phyloP scores from a whole-genome alignment of 2,797 vertebrate species.

The Emys orbicularis region DNA sequence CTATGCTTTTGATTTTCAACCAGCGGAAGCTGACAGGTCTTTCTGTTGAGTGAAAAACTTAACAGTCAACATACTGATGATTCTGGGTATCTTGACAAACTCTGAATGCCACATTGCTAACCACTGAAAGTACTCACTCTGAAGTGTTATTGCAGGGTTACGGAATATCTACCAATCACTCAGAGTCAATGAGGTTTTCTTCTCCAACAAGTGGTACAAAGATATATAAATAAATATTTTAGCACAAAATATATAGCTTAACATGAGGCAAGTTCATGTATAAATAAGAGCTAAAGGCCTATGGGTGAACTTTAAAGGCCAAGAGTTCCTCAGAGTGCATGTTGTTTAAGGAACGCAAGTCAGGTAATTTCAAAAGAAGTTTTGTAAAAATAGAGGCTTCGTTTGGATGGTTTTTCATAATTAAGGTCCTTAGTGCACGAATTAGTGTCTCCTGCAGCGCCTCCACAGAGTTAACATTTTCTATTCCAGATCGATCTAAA shows the following conservation, averaged over 20 bases:
- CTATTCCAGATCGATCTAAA: slow-evolving; percentile 95
- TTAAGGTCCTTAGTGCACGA: slow-evolving; percentile 93
- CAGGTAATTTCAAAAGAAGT: slow-evolving; percentile 95
- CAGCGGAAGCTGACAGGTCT: slow-evolving; percentile 73
- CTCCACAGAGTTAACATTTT: slow-evolving; percentile 93
- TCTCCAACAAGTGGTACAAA: slow-evolving; percentile 67
- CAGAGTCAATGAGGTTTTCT: slow-evolving; percentile 62
- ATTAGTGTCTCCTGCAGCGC: slow-evolving; percentile 97
- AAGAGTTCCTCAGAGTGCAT: slow-evolving; percentile 99
- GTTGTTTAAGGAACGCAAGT: slow-evolving; percentile 98
- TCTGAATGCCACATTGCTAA: neutral
- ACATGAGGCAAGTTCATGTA: slow-evolving; percentile 69
- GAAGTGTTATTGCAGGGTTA: slow-evolving; percentile 71
- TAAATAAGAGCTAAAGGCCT: slow-evolving; percentile 74
- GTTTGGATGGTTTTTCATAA: slow-evolving; percentile 94
- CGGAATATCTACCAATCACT: slow-evolving; percentile 58
- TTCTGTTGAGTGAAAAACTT: slow-evolving; percentile 68
- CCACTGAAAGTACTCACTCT: slow-evolving; percentile 67
- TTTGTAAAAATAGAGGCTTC: slow-evolving; percentile 97
- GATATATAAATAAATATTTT: slow-evolving; percentile 78
- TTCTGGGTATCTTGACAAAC: slow-evolving; percentile 16
- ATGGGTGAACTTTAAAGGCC: slow-evolving; percentile 96
- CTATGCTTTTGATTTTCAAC: slow-evolving; percentile 24
- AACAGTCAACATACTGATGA: slow-evolving; percentile 69
- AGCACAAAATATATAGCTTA: slow-evolving; percentile 78